A percentile compares a stretch with the other conserved stretches of the same genome.
phyloP scores from a whole-genome alignment of 2,797 vertebrate species.

The Agapornis canus region DNA sequence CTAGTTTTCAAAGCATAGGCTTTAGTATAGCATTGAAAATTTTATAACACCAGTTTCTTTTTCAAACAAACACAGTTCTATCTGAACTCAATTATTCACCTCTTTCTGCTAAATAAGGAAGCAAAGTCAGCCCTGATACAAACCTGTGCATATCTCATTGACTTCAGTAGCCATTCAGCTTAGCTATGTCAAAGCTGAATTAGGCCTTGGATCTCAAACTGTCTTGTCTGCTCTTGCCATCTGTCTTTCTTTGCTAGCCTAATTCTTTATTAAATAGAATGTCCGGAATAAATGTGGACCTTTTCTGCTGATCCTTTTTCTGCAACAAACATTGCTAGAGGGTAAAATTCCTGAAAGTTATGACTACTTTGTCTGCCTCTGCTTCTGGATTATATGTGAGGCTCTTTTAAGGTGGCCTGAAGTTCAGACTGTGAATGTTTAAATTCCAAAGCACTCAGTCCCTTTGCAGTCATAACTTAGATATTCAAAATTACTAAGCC shows the following conservation, averaged over 20 bases:
- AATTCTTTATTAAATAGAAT: constrained; percentile 24
- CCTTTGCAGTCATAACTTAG: not conserved
- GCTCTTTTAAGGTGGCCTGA: constrained; percentile 7
- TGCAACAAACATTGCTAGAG: constrained; percentile 12
- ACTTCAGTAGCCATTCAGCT: not conserved
- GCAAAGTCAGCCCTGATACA: not conserved
- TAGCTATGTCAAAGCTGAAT: constrained; percentile 4
- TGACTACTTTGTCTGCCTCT: not conserved
- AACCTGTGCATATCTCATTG: not conserved
- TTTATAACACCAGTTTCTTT: not conserved
- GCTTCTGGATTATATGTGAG: not conserved
- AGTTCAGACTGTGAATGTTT: not conserved
- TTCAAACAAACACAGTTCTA: not conserved
- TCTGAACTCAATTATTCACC: not conserved
- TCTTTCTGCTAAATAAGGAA: not conserved
- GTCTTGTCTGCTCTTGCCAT: constrained; percentile 30
- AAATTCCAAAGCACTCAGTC: not conserved
- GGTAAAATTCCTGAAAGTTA: constrained; percentile 50
- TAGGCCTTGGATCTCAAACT: constrained; percentile 36
- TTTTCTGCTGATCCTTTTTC: not conserved
- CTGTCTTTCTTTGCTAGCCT: constrained; percentile 37
- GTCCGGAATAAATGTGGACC: not conserved
- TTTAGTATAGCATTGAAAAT: not conserved
- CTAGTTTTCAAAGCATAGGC: not conserved
- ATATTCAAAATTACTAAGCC: not conserved